phyloP scores from a whole-genome alignment of 2,113 vertebrate genomes.

The Muscicapa adusta region DNA sequence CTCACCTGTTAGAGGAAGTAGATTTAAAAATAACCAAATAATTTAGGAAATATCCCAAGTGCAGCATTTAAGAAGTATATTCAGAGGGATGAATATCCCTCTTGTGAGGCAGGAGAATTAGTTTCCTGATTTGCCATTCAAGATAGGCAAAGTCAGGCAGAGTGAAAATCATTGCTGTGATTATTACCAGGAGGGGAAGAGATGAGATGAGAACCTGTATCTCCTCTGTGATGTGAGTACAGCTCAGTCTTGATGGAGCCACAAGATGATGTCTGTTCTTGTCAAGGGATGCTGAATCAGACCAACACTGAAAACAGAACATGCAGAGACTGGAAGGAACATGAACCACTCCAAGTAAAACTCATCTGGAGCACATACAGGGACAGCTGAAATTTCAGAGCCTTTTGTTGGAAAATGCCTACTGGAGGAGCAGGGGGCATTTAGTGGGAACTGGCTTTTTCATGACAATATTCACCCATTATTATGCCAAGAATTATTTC shows the following conservation, averaged over 20 bases:
- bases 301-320: neutral
- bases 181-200: neutral
- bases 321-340: neutral
- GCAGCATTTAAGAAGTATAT: neutral
- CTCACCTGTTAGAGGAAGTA: neutral
- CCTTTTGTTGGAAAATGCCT: constrained; percentile 39
- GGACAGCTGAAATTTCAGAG: constrained; percentile 22
- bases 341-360: neutral
- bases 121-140: neutral
- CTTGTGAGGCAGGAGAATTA: neutral
- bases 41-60: neutral
- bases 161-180: neutral
- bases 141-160: neutral
- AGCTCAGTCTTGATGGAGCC: neutral
- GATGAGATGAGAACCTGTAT: neutral
- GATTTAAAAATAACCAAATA: neutral
- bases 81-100: neutral
- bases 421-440: neutral
- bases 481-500: neutral
- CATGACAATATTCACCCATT: neutral
- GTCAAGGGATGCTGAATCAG: neutral
- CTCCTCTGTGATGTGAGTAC: neutral
- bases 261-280: neutral
- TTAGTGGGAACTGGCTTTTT: neutral
- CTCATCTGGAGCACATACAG: constrained; percentile 2